These are phyloP conservation scores for Phataginus tetradactyla DNA, from an alignment of 2,797 vertebrate genomes.

Conservation along the genomic window DNA sequence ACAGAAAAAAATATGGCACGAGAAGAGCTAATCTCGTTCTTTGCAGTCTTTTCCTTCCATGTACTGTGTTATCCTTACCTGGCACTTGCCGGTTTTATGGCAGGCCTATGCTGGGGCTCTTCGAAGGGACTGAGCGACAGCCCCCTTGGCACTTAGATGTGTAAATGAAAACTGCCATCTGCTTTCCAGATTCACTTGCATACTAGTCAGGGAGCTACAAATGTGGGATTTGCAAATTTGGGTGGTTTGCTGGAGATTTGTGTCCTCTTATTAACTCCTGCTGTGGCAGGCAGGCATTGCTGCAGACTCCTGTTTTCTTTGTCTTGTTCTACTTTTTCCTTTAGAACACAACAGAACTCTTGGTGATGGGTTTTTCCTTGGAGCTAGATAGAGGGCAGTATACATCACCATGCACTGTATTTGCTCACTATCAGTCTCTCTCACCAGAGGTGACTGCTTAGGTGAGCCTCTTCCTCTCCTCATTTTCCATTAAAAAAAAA, in stretches of 20 bases:
- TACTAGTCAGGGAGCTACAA: not conserved
- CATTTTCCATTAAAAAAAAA: constrained; percentile 12
- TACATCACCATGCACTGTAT: not conserved
- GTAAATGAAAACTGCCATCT: not conserved
- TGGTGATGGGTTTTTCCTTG: not conserved
- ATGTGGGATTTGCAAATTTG: not conserved
- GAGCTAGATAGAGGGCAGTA: not conserved
- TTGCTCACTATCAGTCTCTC: not conserved
- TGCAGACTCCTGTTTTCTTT: not conserved
- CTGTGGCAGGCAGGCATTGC: not conserved
- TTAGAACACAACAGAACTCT: not conserved
- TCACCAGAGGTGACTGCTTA: not conserved
- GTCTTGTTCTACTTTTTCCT: not conserved
- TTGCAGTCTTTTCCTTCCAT: rapidly evolving
- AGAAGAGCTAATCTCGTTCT: not conserved
- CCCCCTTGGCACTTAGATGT: not conserved
- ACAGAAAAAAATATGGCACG: not conserved
- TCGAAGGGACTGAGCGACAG: not conserved
- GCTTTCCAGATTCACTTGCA: not conserved
- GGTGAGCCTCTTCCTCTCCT: not conserved
- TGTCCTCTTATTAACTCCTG: not conserved
- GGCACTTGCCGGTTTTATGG: not conserved
- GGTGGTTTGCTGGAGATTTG: not conserved
- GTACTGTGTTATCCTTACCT: rapidly evolving
- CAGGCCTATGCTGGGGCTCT: not conserved